Base-by-base conservation (phyloP, 2,797 vertebrate genomes). In the Crocodylus rhombifer region DNA sequence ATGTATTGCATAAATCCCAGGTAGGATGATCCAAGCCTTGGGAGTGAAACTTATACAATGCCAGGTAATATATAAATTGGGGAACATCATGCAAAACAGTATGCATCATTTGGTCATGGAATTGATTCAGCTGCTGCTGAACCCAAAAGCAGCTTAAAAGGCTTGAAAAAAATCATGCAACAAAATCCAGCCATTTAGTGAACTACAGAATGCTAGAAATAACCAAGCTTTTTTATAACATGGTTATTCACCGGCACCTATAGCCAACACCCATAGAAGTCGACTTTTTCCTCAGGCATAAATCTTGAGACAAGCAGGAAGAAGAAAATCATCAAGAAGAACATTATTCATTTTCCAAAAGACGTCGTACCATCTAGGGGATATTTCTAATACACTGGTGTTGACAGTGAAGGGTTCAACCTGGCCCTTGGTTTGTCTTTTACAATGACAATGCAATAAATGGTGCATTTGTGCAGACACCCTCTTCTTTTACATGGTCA, bases 401-500 rank as follows among this genome's bases (percentile, higher is more conserved):
- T 84, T 82, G 4, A 13, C 84, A 90, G 82, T 61, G 67, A 80
- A 77, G 89, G 82, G 80, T 4, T 8, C 30, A 18, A 78, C 86
- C 26, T 83, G 69, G 2, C 13, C 67, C 67, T 20, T 21, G 20
- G 21, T 42, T 71, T 14, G 21, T 14, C 51, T 36, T 71, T 92
- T 92, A 83, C 61, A 91, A 86, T 84, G 64, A 23, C 28, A 4
- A 21, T 80, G 18, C 87, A 91, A 89, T 73, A 18, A 74, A 75
- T 0, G 88, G 21, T 61, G 91, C 85, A 79, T 80, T 92, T 84
- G 56, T 84, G 95, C 93, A 89, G 93, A 26, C 20, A n/a, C 14
- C 62, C 18, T 20, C 28, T 26, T 75, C 64, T 25, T 42, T 67
- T 21, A 85, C 88, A 87, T 89, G 77, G 91, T 76, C 64, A 90